These are phyloP conservation scores for Andrena marginata DNA, from an alignment of 2,888 invertebrate species.

Conservation along the genomic window DNA sequence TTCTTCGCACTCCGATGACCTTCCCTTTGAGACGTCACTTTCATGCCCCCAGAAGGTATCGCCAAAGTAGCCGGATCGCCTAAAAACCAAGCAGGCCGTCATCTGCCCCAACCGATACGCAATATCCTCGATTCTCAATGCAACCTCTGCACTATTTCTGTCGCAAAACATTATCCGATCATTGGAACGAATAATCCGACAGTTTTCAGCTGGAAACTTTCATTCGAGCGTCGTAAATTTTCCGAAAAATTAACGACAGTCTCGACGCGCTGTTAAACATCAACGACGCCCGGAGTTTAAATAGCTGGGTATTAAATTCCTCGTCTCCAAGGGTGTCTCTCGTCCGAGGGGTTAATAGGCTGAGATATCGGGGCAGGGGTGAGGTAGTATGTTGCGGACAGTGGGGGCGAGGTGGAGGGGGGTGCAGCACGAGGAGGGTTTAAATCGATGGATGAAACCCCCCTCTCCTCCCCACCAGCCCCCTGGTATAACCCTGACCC, in stretches of 20 bases:
- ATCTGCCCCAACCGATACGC: background rate
- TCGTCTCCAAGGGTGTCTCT: slow-evolving; percentile 21
- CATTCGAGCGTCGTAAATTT: background rate
- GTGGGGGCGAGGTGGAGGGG: slow-evolving; percentile 16
- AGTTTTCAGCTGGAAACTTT: background rate
- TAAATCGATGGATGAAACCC: slow-evolving; percentile 65
- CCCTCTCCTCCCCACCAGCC: slow-evolving; percentile 40
- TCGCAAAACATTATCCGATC: background rate
- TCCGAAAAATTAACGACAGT: slow-evolving; percentile 6
- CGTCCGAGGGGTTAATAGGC: slow-evolving; percentile 50
- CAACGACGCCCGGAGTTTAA: slow-evolving; percentile 68
- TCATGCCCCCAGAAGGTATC: background rate
- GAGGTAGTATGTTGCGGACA: slow-evolving; percentile 1
- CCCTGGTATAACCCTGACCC: slow-evolving; percentile 81
- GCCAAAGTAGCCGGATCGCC: background rate
- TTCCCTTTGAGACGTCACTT: slow-evolving; percentile 5
- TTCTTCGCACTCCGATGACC: slow-evolving; percentile 32
- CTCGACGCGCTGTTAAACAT: slow-evolving; percentile 23
- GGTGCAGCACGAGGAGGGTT: slow-evolving; percentile 45
- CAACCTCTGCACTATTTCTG: background rate
- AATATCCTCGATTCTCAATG: background rate
- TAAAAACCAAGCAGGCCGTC: background rate
- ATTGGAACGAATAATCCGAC: background rate
- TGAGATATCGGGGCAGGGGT: slow-evolving; percentile 38
- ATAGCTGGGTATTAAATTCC: slow-evolving; percentile 77